Conservation (phyloP, 1,140 invertebrate species). For the Drosophila watanabei region DNA sequence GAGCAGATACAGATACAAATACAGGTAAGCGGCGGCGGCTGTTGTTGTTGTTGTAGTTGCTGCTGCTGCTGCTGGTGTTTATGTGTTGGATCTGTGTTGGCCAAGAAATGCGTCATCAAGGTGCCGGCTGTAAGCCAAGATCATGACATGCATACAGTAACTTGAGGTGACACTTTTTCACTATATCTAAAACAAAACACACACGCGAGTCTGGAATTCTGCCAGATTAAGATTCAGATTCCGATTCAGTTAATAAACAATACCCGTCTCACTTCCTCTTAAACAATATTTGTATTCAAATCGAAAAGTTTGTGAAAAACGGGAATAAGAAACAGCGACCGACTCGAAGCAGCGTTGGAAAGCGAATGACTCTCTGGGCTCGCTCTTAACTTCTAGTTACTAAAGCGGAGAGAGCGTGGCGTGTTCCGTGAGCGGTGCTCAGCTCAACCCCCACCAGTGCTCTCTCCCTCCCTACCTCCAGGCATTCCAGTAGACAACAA, state of each 20-base stretch:
- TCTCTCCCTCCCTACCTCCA: constrained; percentile 6
- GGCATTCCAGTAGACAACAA: constrained; percentile 21
- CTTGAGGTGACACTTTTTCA: constrained; percentile 33
- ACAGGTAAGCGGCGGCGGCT: constrained; percentile 17
- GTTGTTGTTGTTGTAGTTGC: neutral
- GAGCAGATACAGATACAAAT: constrained; percentile 23
- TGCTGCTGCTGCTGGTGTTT: constrained; percentile 26
- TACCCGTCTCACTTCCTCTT: constrained; percentile 27
- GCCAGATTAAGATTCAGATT: neutral
- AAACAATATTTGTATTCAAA: constrained; percentile 26
- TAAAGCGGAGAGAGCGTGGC: constrained; percentile 29
- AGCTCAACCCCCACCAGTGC: constrained; percentile 22
- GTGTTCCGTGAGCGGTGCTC: constrained; percentile 40
- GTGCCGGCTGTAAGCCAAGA: constrained; percentile 72
- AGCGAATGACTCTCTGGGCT: constrained; percentile 43
- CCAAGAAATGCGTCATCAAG: constrained; percentile 75
- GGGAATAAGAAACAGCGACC: constrained; percentile 22
- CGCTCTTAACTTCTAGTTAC: constrained; percentile 73
- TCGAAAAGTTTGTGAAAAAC: constrained; percentile 9
- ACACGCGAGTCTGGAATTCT: neutral
- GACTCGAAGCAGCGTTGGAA: constrained; percentile 33
- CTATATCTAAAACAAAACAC: constrained; percentile 1
- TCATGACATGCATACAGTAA: constrained; percentile 70
- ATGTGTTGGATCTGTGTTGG: constrained; percentile 40
- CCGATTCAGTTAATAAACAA: constrained; percentile 30